Conservation (phyloP, 2,797 vertebrate genomes). For the Scomberomorus guttatus region DNA sequence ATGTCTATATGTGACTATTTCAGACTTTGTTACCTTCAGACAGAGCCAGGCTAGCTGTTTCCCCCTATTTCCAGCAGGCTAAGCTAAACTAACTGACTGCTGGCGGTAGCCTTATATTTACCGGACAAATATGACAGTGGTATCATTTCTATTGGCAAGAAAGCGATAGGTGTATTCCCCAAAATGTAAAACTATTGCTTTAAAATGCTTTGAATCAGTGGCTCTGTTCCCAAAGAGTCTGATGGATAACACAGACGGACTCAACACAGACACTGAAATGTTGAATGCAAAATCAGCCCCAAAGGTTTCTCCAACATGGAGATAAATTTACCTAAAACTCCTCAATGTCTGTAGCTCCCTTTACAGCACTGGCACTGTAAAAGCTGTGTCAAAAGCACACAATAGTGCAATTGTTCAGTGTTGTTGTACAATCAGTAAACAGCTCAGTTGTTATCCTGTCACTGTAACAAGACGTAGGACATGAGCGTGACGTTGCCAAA, state of each 20-base stretch:
- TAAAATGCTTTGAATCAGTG: slow-evolving; percentile 30
- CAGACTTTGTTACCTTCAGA: too few species aligned
- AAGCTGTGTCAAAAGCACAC: slow-evolving; percentile 54
- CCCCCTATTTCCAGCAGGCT: neutral
- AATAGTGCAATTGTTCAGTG: slow-evolving; percentile 63
- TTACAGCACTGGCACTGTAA: slow-evolving; percentile 34
- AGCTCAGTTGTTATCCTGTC: slow-evolving; percentile 72
- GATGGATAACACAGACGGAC: slow-evolving; percentile 65
- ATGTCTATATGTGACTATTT: neutral
- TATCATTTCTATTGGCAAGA: slow-evolving; percentile 24
- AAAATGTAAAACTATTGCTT: slow-evolving; percentile 11
- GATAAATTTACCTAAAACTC: slow-evolving; percentile 35
- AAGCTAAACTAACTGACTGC: neutral
- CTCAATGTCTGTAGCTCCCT: slow-evolving; percentile 39
- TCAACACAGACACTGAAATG: slow-evolving; percentile 32
- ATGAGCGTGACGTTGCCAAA: slow-evolving; percentile 62
- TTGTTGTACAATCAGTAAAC: slow-evolving; percentile 67
- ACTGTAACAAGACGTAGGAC: slow-evolving; percentile 69
- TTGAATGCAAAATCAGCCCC: slow-evolving; percentile 46
- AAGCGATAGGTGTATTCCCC: slow-evolving; percentile 13
- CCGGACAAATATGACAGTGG: neutral
- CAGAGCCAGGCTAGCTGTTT: neutral
- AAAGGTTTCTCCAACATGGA: slow-evolving; percentile 35
- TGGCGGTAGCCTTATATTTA: slow-evolving; percentile 3
- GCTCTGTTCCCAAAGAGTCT: slow-evolving; percentile 45